Evolutionary conservation across 2,888 invertebrate species (phyloP).

Genomic region (Amiota minor): DNA sequence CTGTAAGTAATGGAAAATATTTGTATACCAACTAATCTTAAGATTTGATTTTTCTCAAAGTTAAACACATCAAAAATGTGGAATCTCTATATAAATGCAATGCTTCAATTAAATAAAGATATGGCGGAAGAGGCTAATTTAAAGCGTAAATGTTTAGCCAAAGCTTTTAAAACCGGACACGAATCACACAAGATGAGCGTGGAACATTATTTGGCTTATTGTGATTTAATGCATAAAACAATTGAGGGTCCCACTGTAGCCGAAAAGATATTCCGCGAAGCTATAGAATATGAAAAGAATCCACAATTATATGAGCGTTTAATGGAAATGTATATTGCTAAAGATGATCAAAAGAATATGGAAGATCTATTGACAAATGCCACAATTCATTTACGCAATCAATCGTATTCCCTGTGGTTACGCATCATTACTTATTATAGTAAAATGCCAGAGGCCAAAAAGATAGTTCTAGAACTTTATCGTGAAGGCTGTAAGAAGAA

Average conservation of each 20-base stretch:
- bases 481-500: constrained; percentile 59
- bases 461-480: constrained; percentile 59
- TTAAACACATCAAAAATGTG: constrained; percentile 69
- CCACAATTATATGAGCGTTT: constrained; percentile 27
- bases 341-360: neutral
- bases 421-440: constrained; percentile 62
- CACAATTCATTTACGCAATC: constrained; percentile 51
- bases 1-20: constrained; percentile 68
- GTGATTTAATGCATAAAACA: constrained; percentile 49
- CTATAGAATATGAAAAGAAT: constrained; percentile 72
- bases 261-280: constrained; percentile 68
- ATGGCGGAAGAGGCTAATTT: constrained; percentile 72
- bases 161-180: constrained; percentile 75
- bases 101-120: constrained; percentile 76
- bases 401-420: constrained; percentile 62
- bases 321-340: constrained; percentile 9
- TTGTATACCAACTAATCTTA: neutral
- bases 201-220: constrained; percentile 73
- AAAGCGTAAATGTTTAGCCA: constrained; percentile 75
- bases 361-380: constrained; percentile 72
- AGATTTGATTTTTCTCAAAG: neutral
- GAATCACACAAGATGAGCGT: constrained; percentile 74
- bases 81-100: constrained; percentile 76
- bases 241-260: constrained; percentile 48
- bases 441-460: constrained; percentile 30